Conservation (phyloP, 2,888 invertebrate genomes). For the Drosophila atroscutellata region DNA sequence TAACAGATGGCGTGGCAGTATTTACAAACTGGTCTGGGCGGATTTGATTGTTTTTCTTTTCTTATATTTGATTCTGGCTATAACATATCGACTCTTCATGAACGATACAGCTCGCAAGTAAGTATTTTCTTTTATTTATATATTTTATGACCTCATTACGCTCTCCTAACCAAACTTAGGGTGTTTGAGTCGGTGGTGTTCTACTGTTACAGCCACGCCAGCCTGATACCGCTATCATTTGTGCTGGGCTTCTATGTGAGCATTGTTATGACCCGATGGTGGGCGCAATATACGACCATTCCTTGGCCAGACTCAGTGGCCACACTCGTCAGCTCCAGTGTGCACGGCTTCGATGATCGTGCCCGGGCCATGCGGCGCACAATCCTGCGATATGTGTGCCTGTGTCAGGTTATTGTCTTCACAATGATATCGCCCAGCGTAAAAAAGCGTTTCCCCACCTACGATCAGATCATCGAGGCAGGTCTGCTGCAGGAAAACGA, state of each 20-base stretch:
- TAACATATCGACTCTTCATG: constrained; percentile 58
- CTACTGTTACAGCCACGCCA: constrained; percentile 93
- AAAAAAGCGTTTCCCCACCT: constrained; percentile 94
- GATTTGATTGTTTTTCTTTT: constrained; percentile 91
- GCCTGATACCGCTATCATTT: constrained; percentile 95
- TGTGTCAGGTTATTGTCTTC: constrained; percentile 93
- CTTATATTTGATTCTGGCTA: constrained; percentile 87
- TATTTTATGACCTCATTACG: not conserved
- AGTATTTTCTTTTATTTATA: constrained; percentile 2
- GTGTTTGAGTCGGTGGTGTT: constrained; percentile 91
- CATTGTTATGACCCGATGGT: constrained; percentile 96
- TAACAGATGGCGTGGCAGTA: constrained; percentile 96
- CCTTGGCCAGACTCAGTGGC: constrained; percentile 95
- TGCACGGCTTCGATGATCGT: constrained; percentile 93
- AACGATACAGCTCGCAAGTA: constrained; percentile 47
- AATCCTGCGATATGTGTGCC: constrained; percentile 92
- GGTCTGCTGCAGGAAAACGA: constrained; percentile 93
- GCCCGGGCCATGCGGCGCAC: constrained; percentile 93
- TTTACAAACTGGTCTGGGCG: constrained; percentile 96
- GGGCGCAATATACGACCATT: constrained; percentile 92
- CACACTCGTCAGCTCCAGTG: constrained; percentile 91
- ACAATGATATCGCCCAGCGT: constrained; percentile 94
- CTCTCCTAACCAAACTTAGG: constrained; percentile 86
- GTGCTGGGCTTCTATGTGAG: constrained; percentile 97
- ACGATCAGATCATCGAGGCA: constrained; percentile 92